Conservation (phyloP, 2,888 invertebrate genomes). For the Chrysomela aeneicollis region DNA sequence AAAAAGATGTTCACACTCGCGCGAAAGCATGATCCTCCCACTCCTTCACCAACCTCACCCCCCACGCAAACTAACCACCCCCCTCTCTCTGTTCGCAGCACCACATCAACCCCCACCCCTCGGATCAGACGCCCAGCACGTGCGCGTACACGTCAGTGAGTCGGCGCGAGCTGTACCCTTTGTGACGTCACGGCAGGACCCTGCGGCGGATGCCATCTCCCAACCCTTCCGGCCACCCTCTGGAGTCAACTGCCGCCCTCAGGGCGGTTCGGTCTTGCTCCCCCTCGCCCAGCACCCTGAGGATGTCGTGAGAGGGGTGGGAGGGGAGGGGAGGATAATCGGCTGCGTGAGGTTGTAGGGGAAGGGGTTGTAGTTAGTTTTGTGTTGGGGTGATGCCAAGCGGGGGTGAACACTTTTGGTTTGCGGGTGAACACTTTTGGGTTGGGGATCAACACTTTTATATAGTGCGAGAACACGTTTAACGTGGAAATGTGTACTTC, state of each 20-base stretch:
- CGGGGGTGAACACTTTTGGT: no score
- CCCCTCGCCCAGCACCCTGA: constrained; percentile 55
- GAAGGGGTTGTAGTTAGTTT: no score
- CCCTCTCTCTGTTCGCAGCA: constrained; percentile 59
- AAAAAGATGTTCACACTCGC: no score
- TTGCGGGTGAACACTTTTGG: no score
- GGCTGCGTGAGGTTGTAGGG: not conserved
- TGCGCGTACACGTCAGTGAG: constrained; percentile 70
- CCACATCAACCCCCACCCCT: constrained; percentile 56
- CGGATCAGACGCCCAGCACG: constrained; percentile 58
- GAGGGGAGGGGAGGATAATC: constrained; percentile 4
- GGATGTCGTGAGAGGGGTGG: constrained; percentile 47
- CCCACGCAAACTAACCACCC: no score
- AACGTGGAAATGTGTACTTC: no score
- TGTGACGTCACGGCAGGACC: constrained; percentile 69
- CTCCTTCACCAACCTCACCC: no score
- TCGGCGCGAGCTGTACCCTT: constrained; percentile 73
- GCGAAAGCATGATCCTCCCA: no score
- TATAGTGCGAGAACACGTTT: no score
- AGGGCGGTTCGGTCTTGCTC: constrained; percentile 55
- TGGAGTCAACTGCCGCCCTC: constrained; percentile 50
- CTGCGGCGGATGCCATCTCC: constrained; percentile 47
- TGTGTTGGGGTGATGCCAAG: no score
- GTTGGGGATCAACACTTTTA: no score
- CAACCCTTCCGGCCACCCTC: constrained; percentile 41